A percentile compares a stretch with the other conserved stretches of the same genome.
These are phyloP conservation scores for Sparidentex hasta DNA, from an alignment of 2,797 vertebrate genomes.

Conservation along the genomic window DNA sequence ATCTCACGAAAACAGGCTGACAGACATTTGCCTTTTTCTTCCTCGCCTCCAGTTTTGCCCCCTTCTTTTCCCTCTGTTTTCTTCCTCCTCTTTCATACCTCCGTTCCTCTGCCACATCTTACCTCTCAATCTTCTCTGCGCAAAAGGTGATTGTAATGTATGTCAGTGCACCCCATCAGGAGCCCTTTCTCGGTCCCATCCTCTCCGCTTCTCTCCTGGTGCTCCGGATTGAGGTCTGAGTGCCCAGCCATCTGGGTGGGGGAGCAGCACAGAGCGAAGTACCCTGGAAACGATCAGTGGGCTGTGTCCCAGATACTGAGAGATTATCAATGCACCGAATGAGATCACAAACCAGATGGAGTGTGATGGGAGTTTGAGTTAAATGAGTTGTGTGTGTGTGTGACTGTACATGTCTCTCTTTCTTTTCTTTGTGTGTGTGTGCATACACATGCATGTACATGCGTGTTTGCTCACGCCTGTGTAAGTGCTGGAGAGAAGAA, in stretches of 20 bases:
- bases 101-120: constrained; percentile 18
- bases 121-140: constrained; percentile 16
- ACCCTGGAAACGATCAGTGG: constrained; percentile 82
- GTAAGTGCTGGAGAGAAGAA: constrained; percentile 65
- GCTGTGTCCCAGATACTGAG: constrained; percentile 84
- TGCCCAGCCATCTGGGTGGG: constrained; percentile 79
- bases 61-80: constrained; percentile 2
- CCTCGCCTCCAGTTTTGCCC: neutral
- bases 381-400: constrained; percentile 60
- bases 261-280: constrained; percentile 69
- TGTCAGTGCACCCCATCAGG: constrained; percentile 55
- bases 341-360: constrained; percentile 85
- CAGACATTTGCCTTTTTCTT: constrained; percentile 24
- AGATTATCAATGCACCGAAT: constrained; percentile 85
- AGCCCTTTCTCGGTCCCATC: constrained; percentile 56
- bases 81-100: neutral
- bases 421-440: neutral
- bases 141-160: constrained; percentile 56
- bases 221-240: constrained; percentile 80
- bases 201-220: constrained; percentile 54
- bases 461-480: constrained; percentile 46
- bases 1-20: constrained; percentile 42
- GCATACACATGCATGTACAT: constrained; percentile 1
- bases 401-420: constrained; percentile 47
- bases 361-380: constrained; percentile 78